Evolutionary conservation across 2,113 vertebrate species (phyloP), one percentile per base, ranked within the genome.

Genomic region (Brienomyrus longianalis): DNA sequence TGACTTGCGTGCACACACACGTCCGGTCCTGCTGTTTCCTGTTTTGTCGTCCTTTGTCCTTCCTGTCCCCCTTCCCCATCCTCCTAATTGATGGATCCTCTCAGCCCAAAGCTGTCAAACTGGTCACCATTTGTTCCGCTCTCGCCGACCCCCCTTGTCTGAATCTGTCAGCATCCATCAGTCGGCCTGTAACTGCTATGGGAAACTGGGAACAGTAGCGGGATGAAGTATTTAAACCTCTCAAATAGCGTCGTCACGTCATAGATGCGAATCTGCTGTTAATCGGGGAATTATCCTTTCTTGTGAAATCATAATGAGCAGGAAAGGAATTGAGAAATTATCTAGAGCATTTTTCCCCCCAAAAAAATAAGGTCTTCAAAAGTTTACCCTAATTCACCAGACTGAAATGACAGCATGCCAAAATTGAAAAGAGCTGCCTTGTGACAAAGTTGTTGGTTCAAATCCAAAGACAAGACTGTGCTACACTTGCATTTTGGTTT

Each of bases 151-250:
- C 88, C 87, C 51, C 88, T 89, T 91, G 89, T 91, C 9, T 54
- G 94, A 93, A 92, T 48, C 88, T 92, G 87, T 91, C 93, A 93
- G 35, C 59, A 87, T 85, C 92, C 90, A 94, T 91, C 93, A 91
- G 88, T 91, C 91, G 77, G 86, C 92, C 89, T 86, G n/a, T 74
- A 23, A 13, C 47, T 83, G 88, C 31, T 4, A 15, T 59, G 74
- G 87, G 84, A 74, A 89, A 19, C 83, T 70, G 84, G 83, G 86
- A n/a, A n/a, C 92, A 91, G 88, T 51, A 39, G 87, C 91, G 91
- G 91, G 90, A 91, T 59, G 86, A 93, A 92, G 88, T 62, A 88
- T 86, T 90, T 84, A 85, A 35, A 87, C 88, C 77, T 50, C 70
- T 70, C n/a, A 85, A 93, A 88, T 83, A 66, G 80, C 80, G 39